Percentiles rank a stretch among this genome's conserved stretches.
These are phyloP conservation scores for Bos javanicus DNA, from an alignment of 2,113 vertebrate species.

Conservation along the genomic window DNA sequence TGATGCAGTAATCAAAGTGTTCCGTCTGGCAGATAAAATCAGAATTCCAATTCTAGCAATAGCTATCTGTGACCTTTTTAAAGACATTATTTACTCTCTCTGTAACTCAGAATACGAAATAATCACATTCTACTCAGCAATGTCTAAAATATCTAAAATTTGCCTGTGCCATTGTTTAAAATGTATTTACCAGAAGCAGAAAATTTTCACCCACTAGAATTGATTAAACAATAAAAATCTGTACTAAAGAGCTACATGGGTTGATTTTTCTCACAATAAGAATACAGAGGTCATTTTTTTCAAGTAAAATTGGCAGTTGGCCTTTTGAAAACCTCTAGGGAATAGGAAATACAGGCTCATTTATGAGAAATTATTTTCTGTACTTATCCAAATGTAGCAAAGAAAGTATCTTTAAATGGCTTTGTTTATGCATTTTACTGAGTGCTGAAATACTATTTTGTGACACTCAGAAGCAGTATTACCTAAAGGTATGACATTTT, in stretches of 20 bases:
- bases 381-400: not conserved
- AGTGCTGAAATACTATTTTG: not conserved
- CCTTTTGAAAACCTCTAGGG: not conserved
- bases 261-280: not conserved
- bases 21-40: not conserved
- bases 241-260: not conserved
- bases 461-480: not conserved
- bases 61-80: not conserved
- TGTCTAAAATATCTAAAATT: not conserved
- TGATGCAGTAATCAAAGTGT: not conserved
- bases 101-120: not conserved
- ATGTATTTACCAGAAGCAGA: not conserved
- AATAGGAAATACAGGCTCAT: not conserved
- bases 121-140: not conserved
- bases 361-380: not conserved
- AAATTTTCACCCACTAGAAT: not conserved
- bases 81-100: not conserved
- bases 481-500: not conserved
- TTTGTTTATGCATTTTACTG: not conserved
- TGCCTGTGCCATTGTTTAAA: not conserved
- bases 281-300: not conserved
- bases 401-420: not conserved
- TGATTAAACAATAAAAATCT: not conserved
- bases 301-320: not conserved
- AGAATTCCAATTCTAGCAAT: not conserved